These are phyloP conservation scores for Umimayanthus kanabou DNA, from an alignment of 92 coral and sea anemone species.

Conservation along the genomic window DNA sequence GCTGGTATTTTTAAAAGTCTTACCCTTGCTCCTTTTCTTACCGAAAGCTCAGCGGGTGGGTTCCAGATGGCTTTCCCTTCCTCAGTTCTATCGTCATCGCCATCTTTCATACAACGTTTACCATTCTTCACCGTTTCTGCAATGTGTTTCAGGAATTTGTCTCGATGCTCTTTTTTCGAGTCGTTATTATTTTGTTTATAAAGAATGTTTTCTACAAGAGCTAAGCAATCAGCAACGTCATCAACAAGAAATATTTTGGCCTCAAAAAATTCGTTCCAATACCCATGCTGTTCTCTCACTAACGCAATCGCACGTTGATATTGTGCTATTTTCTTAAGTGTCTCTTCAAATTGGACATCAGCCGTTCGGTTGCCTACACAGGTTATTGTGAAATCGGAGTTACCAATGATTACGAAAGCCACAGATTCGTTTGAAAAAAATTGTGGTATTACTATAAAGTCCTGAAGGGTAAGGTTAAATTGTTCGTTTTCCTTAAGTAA, in stretches of 20 bases:
- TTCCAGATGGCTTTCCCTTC: no score
- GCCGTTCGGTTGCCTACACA: not conserved
- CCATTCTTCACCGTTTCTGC: no score
- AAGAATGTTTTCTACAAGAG: not conserved
- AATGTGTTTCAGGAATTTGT: no score
- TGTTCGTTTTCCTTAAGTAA: not conserved
- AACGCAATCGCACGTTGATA: not conserved
- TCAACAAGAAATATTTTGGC: not conserved
- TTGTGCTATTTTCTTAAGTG: no score
- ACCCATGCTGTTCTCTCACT: not conserved
- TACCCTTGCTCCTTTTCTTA: no score
- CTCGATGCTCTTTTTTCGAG: no score
- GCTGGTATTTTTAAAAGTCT: no score
- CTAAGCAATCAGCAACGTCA: not conserved
- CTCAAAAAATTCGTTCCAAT: not conserved
- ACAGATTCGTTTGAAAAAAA: not conserved
- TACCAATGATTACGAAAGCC: not conserved
- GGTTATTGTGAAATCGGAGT: not conserved
- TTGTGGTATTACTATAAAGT: not conserved
- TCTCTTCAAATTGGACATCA: not conserved
- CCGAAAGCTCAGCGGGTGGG: no score
- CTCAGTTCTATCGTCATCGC: no score
- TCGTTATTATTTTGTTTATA: no score
- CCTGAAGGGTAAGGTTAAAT: not conserved
- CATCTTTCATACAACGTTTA: no score